Base-by-base conservation (phyloP, 2,797 vertebrate genomes). In the Macropus fuliginosus region DNA sequence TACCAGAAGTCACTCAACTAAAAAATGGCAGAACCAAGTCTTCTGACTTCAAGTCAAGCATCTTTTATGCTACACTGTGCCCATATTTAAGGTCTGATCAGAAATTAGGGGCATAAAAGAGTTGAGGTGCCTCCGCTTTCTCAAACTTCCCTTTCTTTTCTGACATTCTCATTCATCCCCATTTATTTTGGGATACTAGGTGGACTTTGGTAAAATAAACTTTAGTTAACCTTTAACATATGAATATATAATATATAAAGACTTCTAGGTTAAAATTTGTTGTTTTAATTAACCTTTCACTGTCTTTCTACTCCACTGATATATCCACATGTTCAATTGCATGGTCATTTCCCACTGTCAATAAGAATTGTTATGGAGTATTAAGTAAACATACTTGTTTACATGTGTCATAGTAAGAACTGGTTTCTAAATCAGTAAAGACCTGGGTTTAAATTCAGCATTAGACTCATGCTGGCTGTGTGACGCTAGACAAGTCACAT, bases 261-360 rank as follows among this genome's bases (percentile, higher is more conserved):
- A 93, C 97, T 97, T 98, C 96, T 74, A 97, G 95, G 91, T 95
- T 94, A 97, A 96, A 29, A 93, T 95, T 91, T 96, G 97, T 96
- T 96, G 96, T 98, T 96, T 95, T 97, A 97, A 97, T 98, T 98
- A 98, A 98, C 97, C 95, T 98, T 95, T 98, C 97, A 96, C 96
- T 98, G 97, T 97, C 93, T 96, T 95, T 92, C 96, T 94, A 95
- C 89, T 97, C 94, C 92, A 96, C 95, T 97, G 97, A 97, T 97
- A 97, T 52, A 8, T 52, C 52, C 52, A 52, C 95, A 97, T 97
- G 95, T 98, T 93, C 94, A 97, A 94, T 96, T 97, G 96, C 97
- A 62, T 97, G 96, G 95, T 96, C 93, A 96, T 95, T 96, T 97
- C 96, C 92, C 81, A 3, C 55, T 96, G 95, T 94, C 93, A 96